Evolutionary conservation across 2,888 invertebrate genomes (phyloP), one percentile per base, ranked within the genome.

Genomic region (Pachliopta kotzebuea): DNA sequence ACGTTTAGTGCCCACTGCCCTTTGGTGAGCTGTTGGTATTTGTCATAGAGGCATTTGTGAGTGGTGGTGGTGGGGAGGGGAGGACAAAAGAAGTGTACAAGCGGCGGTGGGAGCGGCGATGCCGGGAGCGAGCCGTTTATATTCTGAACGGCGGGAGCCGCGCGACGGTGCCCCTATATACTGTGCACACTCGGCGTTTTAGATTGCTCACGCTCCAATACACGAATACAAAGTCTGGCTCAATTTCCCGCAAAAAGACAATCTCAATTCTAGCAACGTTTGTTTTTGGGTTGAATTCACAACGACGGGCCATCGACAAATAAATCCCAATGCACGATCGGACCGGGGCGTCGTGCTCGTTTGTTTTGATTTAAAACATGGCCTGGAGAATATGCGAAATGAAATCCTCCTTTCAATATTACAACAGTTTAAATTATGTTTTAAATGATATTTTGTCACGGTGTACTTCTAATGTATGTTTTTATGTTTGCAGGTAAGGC

Each of bases 401-500:
- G 21, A 54, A 57, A 37, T 54, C 21, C 23, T 64, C 26, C 29
- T 49, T 55, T 37, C 14, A 21, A 56, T 60, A 45, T 54, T 8
- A 49, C n/a, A 29, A 49, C 26, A 26, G 45, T 26, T 45, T 18
- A 59, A 20, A 53, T n/a, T 8, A 4, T 6, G n/a, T 56, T 56
- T 14, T 52, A 42, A 31, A 26, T 23, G 45, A 29, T 50, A 26
- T 20, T 50, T 24, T 6, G 60, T 26, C 26, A 56, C 54, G 56
- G 2, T 37, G 17, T 56, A 11, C 60, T 52, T 60, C 29, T 56
- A 77, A 74, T 82, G 71, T 76, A 72, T 75, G 81, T 82, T 82
- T 84, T 80, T 83, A 76, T 83, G 76, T 75, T 86, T 78, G 77
- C 87, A 88, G 88, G 88, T 88, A 88, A 86, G 85, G n/a, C n/a